Evolutionary conservation across 2,113 vertebrate species (phyloP), one percentile per base, ranked within the genome.

Genomic region (Bostrychus sinensis): DNA sequence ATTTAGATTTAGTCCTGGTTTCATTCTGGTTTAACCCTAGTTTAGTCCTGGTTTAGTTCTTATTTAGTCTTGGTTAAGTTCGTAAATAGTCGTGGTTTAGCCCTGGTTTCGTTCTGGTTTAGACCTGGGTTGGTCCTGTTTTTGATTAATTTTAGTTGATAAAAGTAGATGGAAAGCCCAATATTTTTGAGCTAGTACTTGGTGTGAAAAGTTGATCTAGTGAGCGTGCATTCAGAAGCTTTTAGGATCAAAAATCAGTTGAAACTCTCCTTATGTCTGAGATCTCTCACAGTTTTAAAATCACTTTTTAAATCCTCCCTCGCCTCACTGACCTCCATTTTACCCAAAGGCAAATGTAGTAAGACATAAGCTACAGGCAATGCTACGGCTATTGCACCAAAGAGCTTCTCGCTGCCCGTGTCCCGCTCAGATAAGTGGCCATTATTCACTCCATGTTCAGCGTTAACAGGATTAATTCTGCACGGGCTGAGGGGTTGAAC

Each of bases 401-500:
- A 54, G 32, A 66, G 74, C 62, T 46, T 51, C 58, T 67, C 79
- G 67, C 57, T 66, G 78, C 38, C 66, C 57, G 55, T 86, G 83
- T 71, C 82, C 68, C 61, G 56, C 60, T 67, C 74, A 87, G 88
- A 90, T 89, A 88, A 88, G 82, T 77, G 63, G 63, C 70, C 80
- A 87, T 90, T 88, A 80, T 81, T 87, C 86, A 85, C 50, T 66
- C 78, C 25, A 26, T 74, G 88, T 86, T 87, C 76, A 84, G 87
- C 81, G 84, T 86, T 89, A 91, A 91, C 80, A 82, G 77, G 86
- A 92, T 91, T 89, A 89, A 85, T 85, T 88, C 78, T 77, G 64
- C 70, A 65, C 6, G 66, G 75, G 72, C 67, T 62, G 57, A 82
- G 60, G 78, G 81, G 70, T n/a, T 83, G 72, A 84, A 78, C 89